Percentiles rank a stretch among this genome's conserved stretches.
Evolutionary conservation across 2,113 vertebrate genomes (phyloP).

Genomic region (Struthio camelus): DNA sequence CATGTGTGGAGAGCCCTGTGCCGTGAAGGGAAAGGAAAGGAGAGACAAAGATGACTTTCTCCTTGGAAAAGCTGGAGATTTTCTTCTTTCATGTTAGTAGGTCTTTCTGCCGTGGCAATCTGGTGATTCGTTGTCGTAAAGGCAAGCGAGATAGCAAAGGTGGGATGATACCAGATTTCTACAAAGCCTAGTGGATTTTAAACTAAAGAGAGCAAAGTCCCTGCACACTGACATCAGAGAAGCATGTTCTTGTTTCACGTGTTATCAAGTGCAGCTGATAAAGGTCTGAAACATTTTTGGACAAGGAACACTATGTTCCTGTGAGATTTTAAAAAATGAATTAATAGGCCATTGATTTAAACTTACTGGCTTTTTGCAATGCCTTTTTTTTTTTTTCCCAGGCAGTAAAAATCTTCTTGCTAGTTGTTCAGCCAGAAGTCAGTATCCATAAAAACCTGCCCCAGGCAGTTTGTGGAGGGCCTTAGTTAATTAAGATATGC

Average conservation of each 20-base stretch:
- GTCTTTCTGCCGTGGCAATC: background rate
- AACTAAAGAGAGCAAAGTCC: background rate
- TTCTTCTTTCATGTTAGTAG: background rate
- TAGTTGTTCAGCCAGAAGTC: conserved; percentile 53
- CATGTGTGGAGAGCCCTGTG: accelerated
- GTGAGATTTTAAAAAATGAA: conserved; percentile 47
- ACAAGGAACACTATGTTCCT: conserved; percentile 1
- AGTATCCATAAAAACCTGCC: conserved; percentile 29
- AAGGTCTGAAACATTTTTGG: conserved; percentile 41
- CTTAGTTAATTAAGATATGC: conserved; percentile 53
- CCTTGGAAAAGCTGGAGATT: background rate
- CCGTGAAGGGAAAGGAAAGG: background rate
- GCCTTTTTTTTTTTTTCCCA: conserved; percentile 66
- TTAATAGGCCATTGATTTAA: conserved; percentile 58
- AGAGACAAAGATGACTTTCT: background rate
- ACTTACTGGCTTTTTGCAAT: conserved; percentile 39
- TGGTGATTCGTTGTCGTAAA: background rate
- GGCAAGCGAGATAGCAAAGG: background rate
- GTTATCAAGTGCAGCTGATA: conserved; percentile 20
- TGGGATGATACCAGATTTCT: background rate
- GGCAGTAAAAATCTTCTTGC: conserved; percentile 43
- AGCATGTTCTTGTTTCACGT: background rate
- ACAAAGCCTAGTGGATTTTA: background rate
- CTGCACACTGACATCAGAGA: background rate
- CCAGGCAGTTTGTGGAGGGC: conserved; percentile 15